phyloP scores from a whole-genome alignment of 2,888 invertebrate genomes.

The Amorpha juglandis region DNA sequence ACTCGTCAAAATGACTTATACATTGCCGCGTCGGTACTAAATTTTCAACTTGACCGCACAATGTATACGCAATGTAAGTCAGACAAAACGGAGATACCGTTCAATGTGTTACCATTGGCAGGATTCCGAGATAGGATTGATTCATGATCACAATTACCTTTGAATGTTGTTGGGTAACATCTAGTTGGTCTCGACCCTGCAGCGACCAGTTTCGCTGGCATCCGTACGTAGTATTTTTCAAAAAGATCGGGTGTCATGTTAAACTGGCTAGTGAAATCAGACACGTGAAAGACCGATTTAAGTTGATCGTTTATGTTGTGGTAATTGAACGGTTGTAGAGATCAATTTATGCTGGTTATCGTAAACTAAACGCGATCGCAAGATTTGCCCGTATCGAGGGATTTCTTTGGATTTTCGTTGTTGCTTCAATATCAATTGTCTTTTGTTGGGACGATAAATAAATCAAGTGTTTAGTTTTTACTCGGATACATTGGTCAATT shows the following conservation, averaged over 20 bases:
- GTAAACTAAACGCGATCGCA: slow-evolving; percentile 52
- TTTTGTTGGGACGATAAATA: slow-evolving; percentile 63
- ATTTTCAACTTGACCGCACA: slow-evolving; percentile 22
- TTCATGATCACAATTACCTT: slow-evolving; percentile 81
- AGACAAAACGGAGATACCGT: slow-evolving; percentile 43
- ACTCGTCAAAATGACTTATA: slow-evolving; percentile 27
- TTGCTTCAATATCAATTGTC: slow-evolving; percentile 58
- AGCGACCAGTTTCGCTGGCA: slow-evolving; percentile 49
- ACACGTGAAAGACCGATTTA: slow-evolving; percentile 41
- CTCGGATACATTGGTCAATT: slow-evolving; percentile 25
- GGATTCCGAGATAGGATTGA: slow-evolving; percentile 76
- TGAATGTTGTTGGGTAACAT: slow-evolving; percentile 67
- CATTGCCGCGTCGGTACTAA: slow-evolving; percentile 28
- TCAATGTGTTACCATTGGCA: slow-evolving; percentile 52
- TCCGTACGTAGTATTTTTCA: slow-evolving; percentile 30
- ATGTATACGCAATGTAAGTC: slow-evolving; percentile 46
- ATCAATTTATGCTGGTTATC: slow-evolving; percentile 41
- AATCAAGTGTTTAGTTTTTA: slow-evolving; percentile 64
- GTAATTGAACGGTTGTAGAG: slow-evolving; percentile 37
- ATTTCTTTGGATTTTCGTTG: slow-evolving; percentile 60
- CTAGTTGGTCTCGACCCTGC: slow-evolving; percentile 52
- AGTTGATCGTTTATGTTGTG: slow-evolving; percentile 37
- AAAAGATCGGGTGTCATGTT: slow-evolving; percentile 36
- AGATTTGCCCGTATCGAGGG: slow-evolving; percentile 62
- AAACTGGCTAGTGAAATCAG: slow-evolving; percentile 37